phyloP scores from a whole-genome alignment of 2,113 vertebrate genomes.

The Anolis carolinensis region DNA sequence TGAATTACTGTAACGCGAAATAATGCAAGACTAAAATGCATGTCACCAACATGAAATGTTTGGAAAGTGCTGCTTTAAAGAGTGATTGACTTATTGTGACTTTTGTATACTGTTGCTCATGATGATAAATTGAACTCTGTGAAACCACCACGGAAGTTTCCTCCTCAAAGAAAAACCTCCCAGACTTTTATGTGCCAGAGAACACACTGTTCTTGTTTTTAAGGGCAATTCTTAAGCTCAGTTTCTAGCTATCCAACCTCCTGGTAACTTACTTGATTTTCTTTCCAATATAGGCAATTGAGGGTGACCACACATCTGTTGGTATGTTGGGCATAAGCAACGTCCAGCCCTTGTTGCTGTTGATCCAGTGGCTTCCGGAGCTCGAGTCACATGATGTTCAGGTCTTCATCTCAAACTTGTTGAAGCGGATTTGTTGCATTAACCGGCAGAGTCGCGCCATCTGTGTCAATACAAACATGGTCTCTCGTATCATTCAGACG shows the following conservation, averaged over 20 bases:
- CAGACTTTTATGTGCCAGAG: background rate
- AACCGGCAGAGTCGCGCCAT: constrained; percentile 92
- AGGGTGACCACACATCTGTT: constrained; percentile 95
- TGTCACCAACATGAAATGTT: no score
- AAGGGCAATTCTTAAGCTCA: background rate
- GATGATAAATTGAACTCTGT: background rate
- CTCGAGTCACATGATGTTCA: constrained; percentile 90
- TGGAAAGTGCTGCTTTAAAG: background rate
- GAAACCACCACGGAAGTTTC: background rate
- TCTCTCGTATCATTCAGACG: constrained; percentile 82
- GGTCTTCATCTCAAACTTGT: constrained; percentile 91
- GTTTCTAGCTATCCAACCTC: background rate
- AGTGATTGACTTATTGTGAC: background rate
- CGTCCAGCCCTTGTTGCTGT: constrained; percentile 92
- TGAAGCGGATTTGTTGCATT: constrained; percentile 91
- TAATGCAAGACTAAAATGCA: no score
- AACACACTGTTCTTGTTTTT: background rate
- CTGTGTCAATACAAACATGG: constrained; percentile 94
- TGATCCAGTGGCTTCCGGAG: constrained; percentile 95
- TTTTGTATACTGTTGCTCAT: background rate
- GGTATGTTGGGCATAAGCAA: constrained; percentile 96
- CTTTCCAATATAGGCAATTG: constrained; percentile 86
- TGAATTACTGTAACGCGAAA: no score
- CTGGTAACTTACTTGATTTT: constrained; percentile 37
- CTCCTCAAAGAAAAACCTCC: background rate